Conservation (phyloP, 2,797 vertebrate species). For the Characodon lateralis region DNA sequence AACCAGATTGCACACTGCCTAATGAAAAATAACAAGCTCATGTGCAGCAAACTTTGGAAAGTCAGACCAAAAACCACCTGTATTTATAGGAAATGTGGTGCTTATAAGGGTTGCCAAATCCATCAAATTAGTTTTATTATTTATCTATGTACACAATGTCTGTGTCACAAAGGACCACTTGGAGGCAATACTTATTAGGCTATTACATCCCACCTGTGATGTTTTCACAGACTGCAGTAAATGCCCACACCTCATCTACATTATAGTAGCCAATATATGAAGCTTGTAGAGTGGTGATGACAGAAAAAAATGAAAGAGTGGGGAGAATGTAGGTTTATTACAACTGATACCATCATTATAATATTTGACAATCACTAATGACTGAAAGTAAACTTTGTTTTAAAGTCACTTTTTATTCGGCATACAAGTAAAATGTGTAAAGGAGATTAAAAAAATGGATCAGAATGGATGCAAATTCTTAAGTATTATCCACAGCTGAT, state of each 20-base stretch:
- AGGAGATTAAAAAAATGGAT: not conserved
- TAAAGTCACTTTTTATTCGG: not conserved
- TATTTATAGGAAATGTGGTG: not conserved
- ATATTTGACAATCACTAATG: not conserved
- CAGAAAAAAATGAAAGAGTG: not conserved
- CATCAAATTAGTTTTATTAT: not conserved
- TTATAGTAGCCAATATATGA: not conserved
- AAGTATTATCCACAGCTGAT: not conserved
- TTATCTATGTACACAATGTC: not conserved
- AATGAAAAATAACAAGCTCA: not conserved
- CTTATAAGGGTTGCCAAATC: too few species aligned
- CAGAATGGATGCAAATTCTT: not conserved
- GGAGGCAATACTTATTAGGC: not conserved
- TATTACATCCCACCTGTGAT: not conserved
- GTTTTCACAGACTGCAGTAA: not conserved
- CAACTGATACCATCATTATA: not conserved
- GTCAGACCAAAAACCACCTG: not conserved
- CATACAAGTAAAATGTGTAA: not conserved
- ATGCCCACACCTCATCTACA: not conserved
- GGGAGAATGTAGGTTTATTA: not conserved
- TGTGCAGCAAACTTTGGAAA: not conserved
- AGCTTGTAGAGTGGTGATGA: not conserved
- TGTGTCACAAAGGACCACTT: not conserved
- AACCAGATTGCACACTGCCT: not conserved
- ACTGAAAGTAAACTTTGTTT: not conserved